phyloP scores from a whole-genome alignment of 2,888 invertebrate species.

The Conus canariensis region DNA sequence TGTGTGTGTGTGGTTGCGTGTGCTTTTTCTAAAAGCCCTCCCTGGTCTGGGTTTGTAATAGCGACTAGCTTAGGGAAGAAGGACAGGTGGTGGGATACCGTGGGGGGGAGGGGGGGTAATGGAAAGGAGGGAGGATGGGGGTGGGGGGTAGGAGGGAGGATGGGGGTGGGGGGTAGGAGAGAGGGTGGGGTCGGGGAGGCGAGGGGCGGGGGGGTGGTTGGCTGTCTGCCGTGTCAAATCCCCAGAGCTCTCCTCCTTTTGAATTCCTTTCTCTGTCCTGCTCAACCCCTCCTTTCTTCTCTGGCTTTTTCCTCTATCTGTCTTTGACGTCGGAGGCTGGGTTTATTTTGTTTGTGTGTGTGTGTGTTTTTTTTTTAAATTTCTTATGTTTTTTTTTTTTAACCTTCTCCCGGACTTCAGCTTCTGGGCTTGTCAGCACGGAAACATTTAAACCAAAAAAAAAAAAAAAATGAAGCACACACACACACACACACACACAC shows the following conservation, averaged over 20 bases:
- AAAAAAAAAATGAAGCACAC: too few species aligned
- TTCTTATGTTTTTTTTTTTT: background rate
- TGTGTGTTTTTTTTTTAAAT: too few species aligned
- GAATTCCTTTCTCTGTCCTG: background rate
- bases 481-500: too few species aligned
- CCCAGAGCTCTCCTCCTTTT: background rate
- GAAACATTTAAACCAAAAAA: background rate
- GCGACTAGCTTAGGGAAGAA: background rate
- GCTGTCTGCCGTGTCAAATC: background rate
- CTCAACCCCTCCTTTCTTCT: background rate
- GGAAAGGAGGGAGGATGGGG: background rate
- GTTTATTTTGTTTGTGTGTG: too few species aligned
- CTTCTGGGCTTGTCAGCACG: constrained; percentile 29
- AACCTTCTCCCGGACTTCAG: background rate
- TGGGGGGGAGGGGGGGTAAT: background rate
- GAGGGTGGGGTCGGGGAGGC: background rate
- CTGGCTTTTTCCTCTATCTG: constrained; percentile 4
- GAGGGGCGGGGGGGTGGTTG: background rate
- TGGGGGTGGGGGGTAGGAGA: background rate
- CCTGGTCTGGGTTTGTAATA: background rate
- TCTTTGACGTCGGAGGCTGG: constrained; percentile 15
- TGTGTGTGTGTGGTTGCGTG: background rate
- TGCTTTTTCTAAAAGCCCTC: background rate
- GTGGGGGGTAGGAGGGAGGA: background rate
- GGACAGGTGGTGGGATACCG: background rate